Percentiles rank a stretch among this genome's conserved stretches.
Evolutionary conservation across 1,140 invertebrate species (phyloP).

Genomic region (Latrodectus geometricus): DNA sequence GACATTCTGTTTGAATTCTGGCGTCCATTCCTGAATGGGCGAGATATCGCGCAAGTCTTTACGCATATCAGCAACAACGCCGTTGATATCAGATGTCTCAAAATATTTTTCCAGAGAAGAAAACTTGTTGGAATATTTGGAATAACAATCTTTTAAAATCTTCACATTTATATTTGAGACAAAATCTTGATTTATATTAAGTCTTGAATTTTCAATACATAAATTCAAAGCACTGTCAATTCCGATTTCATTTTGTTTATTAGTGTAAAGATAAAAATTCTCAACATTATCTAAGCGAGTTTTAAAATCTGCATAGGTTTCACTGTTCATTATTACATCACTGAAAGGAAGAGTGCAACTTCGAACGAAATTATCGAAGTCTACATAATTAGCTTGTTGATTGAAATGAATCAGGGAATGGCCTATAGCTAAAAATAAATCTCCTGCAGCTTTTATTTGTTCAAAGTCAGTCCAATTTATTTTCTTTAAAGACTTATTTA

Average conservation of each 20-base stretch:
- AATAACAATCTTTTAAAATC: not conserved
- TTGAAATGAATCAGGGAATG: not conserved
- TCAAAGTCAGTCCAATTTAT: not conserved
- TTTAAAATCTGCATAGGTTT: not conserved
- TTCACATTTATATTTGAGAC: not conserved
- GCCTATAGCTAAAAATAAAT: not conserved
- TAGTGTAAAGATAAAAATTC: not conserved
- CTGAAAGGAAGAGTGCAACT: not conserved
- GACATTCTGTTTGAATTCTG: not conserved
- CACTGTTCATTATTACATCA: not conserved
- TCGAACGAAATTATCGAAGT: not conserved
- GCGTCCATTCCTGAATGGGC: not conserved
- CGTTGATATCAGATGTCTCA: not conserved
- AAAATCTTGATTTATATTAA: not conserved
- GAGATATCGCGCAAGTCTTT: not conserved
- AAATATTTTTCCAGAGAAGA: not conserved
- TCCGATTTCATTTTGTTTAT: not conserved
- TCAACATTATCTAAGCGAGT: not conserved
- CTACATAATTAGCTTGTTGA: not conserved
- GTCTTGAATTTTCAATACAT: not conserved
- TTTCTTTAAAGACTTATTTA: not conserved
- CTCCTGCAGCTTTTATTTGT: not conserved
- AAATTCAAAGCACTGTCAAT: not conserved
- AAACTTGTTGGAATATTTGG: not conserved
- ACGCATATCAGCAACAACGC: not conserved